These are phyloP conservation scores for Ivindomyrus marchei DNA, from an alignment of 2,113 vertebrate species.

Conservation along the genomic window DNA sequence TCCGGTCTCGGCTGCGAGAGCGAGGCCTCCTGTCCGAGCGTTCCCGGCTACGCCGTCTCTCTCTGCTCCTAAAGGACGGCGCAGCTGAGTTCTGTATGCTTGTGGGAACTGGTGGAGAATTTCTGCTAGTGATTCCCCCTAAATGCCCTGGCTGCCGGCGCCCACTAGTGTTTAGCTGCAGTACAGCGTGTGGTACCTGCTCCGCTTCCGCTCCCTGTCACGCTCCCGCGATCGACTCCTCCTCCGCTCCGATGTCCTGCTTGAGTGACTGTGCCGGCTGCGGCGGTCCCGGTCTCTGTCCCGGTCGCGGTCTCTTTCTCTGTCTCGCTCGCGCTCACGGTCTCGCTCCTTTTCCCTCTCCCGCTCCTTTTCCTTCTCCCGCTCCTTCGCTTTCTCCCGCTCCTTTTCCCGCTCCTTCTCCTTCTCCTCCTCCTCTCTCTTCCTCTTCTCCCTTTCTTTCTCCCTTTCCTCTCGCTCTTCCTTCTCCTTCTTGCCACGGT, in stretches of 20 bases:
- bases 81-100: conserved; percentile 45
- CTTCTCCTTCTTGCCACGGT: conserved; percentile 58
- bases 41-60: conserved; percentile 75
- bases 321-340: conserved; percentile 55
- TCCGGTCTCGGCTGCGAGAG: conserved; percentile 87
- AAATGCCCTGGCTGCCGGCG: not conserved
- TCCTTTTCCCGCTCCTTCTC: conserved; percentile 57
- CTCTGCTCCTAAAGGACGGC: conserved; percentile 29
- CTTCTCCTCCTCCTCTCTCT: conserved; percentile 67
- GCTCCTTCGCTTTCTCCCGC: conserved; percentile 71
- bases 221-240: conserved; percentile 87
- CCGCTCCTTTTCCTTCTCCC: conserved; percentile 68
- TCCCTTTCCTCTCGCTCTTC: conserved; percentile 42
- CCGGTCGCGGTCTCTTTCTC: not conserved
- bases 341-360: conserved; percentile 70
- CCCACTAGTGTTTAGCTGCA: not conserved
- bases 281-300: conserved; percentile 74
- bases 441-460: conserved; percentile 66
- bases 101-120: conserved; percentile 56
- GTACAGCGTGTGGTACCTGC: conserved; percentile 65
- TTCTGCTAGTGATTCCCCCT: not conserved
- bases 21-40: conserved; percentile 77
- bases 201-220: conserved; percentile 78
- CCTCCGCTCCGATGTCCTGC: conserved; percentile 82
- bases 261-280: conserved; percentile 84